Percentiles rank a stretch among this genome's conserved stretches.
Evolutionary conservation across 2,113 vertebrate species (phyloP).

Genomic region (Larimichthys polyactis): DNA sequence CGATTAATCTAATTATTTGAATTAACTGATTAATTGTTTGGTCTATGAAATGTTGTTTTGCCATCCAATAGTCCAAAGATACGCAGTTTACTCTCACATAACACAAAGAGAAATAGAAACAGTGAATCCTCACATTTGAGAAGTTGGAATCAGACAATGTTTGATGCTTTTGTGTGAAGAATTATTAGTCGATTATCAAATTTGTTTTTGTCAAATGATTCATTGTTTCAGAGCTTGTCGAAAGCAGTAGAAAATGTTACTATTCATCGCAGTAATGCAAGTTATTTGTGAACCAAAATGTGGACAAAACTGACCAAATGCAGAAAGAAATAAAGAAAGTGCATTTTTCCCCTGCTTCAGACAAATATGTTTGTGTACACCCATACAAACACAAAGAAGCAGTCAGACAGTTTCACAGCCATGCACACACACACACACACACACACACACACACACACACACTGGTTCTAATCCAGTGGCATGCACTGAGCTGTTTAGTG

Average conservation of each 20-base stretch:
- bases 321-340: not conserved
- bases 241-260: not conserved
- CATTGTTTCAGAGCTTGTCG: not conserved
- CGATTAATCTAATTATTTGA: not conserved
- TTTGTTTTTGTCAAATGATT: not conserved
- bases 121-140: not conserved
- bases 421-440: constrained; percentile 13
- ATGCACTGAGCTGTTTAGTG: constrained; percentile 63
- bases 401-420: constrained; percentile 59
- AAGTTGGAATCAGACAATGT: not conserved
- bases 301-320: not conserved
- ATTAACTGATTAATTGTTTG: not conserved
- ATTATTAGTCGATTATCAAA: not conserved
- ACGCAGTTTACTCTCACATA: not conserved
- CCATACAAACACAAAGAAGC: constrained; percentile 40
- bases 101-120: not conserved
- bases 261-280: not conserved
- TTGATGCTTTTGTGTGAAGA: not conserved
- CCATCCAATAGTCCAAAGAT: not conserved
- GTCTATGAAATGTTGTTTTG: not conserved
- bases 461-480: constrained; percentile 62
- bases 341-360: not conserved
- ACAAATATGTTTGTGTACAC: constrained; percentile 20
- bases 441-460: constrained; percentile 6
- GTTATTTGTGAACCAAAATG: not conserved